Evolutionary conservation across 2,797 vertebrate species (phyloP).

Genomic region (Tarsius wallacei): DNA sequence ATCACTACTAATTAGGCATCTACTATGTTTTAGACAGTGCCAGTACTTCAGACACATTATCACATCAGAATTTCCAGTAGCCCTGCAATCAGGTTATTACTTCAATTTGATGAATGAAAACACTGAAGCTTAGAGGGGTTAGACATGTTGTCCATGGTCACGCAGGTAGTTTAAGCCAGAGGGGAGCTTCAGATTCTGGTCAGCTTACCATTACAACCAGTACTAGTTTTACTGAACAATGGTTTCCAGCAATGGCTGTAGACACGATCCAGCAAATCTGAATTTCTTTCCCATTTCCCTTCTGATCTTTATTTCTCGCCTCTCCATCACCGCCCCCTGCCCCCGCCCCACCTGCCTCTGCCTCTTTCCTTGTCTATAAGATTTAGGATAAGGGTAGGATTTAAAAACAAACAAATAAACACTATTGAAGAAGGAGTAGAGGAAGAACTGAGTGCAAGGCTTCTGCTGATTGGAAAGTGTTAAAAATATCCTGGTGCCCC

Average conservation of each 20-base stretch:
- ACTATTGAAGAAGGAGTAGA: neutral
- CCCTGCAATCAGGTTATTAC: neutral
- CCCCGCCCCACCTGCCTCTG: no score
- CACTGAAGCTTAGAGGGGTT: neutral
- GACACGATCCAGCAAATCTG: neutral
- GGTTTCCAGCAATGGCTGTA: neutral
- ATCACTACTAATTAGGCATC: neutral
- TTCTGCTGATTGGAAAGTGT: neutral
- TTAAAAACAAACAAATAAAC: neutral
- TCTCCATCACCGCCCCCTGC: neutral
- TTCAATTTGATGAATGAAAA: neutral
- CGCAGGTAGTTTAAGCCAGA: neutral
- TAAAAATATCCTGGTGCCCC: neutral
- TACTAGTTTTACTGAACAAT: neutral
- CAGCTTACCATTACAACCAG: neutral
- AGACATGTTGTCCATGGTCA: neutral
- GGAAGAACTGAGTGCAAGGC: neutral
- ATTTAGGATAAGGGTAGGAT: neutral
- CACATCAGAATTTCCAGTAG: neutral
- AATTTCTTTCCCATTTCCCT: neutral
- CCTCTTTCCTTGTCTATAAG: neutral
- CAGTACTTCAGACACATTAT: neutral
- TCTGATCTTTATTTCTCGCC: neutral
- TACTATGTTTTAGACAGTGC: neutral
- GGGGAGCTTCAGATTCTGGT: neutral